Evolutionary conservation across 1,140 invertebrate genomes (phyloP), one percentile per base, ranked within the genome.

Genomic region (Papilio machaon): DNA sequence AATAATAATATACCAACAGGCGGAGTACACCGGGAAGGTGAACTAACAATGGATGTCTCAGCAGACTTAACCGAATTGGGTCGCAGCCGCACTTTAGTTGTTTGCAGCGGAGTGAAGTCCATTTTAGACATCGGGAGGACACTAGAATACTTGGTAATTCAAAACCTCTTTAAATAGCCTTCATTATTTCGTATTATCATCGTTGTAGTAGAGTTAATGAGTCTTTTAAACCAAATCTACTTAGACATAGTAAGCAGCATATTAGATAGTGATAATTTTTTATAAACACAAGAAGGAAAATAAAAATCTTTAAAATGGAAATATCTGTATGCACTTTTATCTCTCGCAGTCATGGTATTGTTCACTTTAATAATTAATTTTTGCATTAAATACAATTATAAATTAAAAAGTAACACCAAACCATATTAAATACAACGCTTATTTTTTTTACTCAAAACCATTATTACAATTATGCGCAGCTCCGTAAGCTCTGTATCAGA

Each of bases 71-170:
- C 96, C 11, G 99, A 99, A 94, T 95, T 99, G 35, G 97, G 98
- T 8, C 95, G 97, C 75, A 99, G 97, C 81, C 97, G 97, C 9
- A 96, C 99, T 1, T 96, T 98, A 80, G 98, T 99, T 13, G 97
- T 99, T 2, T 99, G 98, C 83, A 98, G 98, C 87, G 99, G 99
- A 17, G 96, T 99, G 54, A 99, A 99, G 95, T 99, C 99, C 52
- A 99, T 99, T 87, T 95, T 99, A 46, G 99, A 99, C 91, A 99
- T 99, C 88, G 96, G 96, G 1, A 97, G 97, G 88, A 99, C 99
- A 1, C 95, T 99, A 46, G 99, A 99, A 92, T 99, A 97, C 91
- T 94, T 99, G 95, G 98, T 97, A 95, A 95, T 82, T 79, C 70
- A 82, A 73, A 43, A 64, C 58, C n/a, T 60, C 58, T 23, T 10